These are phyloP conservation scores for Cephus runcator DNA, from an alignment of 2,888 invertebrate species.

Conservation along the genomic window DNA sequence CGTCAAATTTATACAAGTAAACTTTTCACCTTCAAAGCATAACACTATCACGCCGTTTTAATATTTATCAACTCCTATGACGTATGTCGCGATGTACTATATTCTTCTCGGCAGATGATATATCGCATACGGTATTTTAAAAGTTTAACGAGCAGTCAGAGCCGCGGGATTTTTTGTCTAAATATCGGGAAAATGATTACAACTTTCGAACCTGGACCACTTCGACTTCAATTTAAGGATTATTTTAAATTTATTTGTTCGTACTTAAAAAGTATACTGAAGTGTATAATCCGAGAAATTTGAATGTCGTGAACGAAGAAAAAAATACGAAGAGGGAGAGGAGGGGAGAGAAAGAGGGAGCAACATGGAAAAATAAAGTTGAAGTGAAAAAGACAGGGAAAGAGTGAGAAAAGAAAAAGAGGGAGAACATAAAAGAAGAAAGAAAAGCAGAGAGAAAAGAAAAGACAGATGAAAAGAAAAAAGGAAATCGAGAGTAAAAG, in stretches of 20 bases:
- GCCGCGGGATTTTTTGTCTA: background rate
- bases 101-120: background rate
- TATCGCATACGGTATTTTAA: background rate
- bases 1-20: background rate
- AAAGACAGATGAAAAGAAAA: background rate
- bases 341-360: conserved; percentile 10
- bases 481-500: too few relatives aligned
- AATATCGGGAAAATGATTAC: background rate
- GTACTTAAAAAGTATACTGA: conserved; percentile 29
- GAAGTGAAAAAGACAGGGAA: conserved; percentile 3
- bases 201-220: conserved; percentile 5
- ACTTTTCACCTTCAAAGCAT: background rate
- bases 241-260: conserved; percentile 29
- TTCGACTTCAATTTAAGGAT: conserved; percentile 28
- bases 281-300: conserved; percentile 11
- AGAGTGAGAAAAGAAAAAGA: background rate
- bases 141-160: background rate
- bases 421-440: background rate
- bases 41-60: background rate
- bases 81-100: background rate
- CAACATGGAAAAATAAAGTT: background rate
- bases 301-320: conserved; percentile 2
- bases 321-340: conserved; percentile 9
- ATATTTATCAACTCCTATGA: background rate
- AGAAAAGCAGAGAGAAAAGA: conserved; percentile 8